phyloP scores from a whole-genome alignment of 2,113 vertebrate genomes.

The Suncus etruscus region DNA sequence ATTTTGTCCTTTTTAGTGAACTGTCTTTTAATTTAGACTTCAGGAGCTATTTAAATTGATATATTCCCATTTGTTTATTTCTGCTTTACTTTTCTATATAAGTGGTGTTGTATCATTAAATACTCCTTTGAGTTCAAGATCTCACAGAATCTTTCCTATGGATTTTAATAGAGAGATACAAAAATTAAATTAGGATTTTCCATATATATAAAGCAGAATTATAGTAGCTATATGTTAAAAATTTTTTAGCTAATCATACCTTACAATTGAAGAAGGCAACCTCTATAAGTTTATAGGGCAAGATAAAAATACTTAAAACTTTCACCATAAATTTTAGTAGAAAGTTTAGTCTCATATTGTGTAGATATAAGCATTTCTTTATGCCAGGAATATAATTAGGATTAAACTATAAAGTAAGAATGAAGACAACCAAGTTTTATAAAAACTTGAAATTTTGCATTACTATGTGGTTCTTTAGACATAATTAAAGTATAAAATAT shows the following conservation, averaged over 20 bases:
- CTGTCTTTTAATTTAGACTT: too few relatives aligned
- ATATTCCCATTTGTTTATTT: too few relatives aligned
- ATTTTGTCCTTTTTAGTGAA: too few relatives aligned
- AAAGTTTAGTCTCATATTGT: conserved; percentile 24
- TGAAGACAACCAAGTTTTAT: not conserved
- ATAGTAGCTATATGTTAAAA: not conserved
- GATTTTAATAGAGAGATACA: not conserved
- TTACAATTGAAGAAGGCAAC: not conserved
- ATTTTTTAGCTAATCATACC: too few relatives aligned
- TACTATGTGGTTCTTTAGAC: not conserved
- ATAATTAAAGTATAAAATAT: not conserved
- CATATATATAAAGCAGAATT: not conserved
- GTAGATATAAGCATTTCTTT: conserved; percentile 1
- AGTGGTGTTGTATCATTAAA: too few relatives aligned
- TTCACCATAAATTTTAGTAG: not conserved
- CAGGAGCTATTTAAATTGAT: too few relatives aligned
- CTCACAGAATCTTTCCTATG: too few relatives aligned
- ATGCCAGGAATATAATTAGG: conserved; percentile 19
- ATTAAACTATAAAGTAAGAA: conserved; percentile 45
- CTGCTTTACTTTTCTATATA: too few relatives aligned
- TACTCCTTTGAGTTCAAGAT: too few relatives aligned
- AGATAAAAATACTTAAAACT: not conserved
- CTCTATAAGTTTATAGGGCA: conserved; percentile 16
- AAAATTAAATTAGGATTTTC: not conserved
- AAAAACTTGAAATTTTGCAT: not conserved